Conservation (phyloP, 1,140 invertebrate species). For the Panulirus ornatus region DNA sequence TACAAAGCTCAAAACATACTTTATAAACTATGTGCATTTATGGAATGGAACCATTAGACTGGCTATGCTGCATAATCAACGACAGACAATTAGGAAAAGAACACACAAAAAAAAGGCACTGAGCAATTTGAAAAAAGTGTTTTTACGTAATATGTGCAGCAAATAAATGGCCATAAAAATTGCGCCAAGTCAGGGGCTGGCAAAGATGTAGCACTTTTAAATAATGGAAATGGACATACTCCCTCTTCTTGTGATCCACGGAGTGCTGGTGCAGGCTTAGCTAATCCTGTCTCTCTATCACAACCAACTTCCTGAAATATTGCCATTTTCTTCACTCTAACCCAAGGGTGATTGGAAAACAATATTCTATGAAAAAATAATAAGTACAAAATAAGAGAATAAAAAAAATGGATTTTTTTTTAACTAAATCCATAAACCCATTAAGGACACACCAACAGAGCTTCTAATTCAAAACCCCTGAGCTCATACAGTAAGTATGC, state of each 20-base stretch:
- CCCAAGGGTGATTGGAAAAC: conserved; percentile 10
- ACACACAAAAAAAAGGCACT: conserved; percentile 53
- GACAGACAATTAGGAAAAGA: conserved; percentile 36
- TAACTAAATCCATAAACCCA: too few species aligned
- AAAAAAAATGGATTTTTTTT: background rate
- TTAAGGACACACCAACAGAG: too few species aligned
- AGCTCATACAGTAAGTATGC: too few species aligned
- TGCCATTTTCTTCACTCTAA: conserved; percentile 66
- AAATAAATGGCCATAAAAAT: conserved; percentile 57
- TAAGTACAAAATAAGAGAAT: background rate
- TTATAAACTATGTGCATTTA: conserved; percentile 61
- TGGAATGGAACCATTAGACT: conserved; percentile 40
- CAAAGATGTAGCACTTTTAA: conserved; percentile 67
- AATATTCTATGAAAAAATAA: background rate
- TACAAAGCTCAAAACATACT: conserved; percentile 56
- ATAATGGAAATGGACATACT: conserved; percentile 65
- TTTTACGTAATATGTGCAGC: conserved; percentile 56
- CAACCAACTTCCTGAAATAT: conserved; percentile 72
- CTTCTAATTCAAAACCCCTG: too few species aligned
- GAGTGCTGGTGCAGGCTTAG: conserved; percentile 56
- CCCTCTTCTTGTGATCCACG: conserved; percentile 60
- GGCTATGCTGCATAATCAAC: conserved; percentile 59
- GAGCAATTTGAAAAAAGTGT: conserved; percentile 59
- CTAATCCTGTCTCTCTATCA: conserved; percentile 66
- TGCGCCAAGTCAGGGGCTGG: conserved; percentile 62